Conservation (phyloP, 2,888 invertebrate genomes). For the Dryococelus australis region DNA sequence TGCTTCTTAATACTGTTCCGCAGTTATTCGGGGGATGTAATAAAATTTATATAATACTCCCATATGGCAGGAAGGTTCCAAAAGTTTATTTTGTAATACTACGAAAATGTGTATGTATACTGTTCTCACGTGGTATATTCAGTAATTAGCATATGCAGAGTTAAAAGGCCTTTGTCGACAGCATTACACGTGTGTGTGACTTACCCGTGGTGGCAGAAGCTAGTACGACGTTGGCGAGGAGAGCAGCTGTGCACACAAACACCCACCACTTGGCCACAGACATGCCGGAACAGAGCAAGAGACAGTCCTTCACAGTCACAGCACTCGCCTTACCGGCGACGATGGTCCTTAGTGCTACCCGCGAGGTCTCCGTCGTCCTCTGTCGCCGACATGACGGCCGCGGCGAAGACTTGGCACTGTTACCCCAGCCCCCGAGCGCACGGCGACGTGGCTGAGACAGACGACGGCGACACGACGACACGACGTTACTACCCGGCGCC, state of each 20-base stretch:
- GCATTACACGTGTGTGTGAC: not conserved
- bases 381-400: not conserved
- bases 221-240: not conserved
- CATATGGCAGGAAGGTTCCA: no score
- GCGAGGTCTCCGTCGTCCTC: not conserved
- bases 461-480: no score
- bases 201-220: slow-evolving; percentile 16
- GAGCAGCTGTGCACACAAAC: not conserved
- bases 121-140: no score
- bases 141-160: no score
- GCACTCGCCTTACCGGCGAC: no score
- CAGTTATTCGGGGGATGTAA: no score
- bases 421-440: not conserved
- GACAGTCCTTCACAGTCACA: not conserved
- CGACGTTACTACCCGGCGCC: not conserved
- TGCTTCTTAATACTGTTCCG: no score
- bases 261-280: slow-evolving; percentile 4
- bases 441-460: no score
- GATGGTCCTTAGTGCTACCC: not conserved
- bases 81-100: no score
- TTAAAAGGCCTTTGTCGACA: no score
- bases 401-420: not conserved
- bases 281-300: not conserved
- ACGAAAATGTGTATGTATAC: no score
- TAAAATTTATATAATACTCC: no score